Evolutionary conservation across 2,888 invertebrate genomes (phyloP).

Genomic region (Strigamia maritima): DNA sequence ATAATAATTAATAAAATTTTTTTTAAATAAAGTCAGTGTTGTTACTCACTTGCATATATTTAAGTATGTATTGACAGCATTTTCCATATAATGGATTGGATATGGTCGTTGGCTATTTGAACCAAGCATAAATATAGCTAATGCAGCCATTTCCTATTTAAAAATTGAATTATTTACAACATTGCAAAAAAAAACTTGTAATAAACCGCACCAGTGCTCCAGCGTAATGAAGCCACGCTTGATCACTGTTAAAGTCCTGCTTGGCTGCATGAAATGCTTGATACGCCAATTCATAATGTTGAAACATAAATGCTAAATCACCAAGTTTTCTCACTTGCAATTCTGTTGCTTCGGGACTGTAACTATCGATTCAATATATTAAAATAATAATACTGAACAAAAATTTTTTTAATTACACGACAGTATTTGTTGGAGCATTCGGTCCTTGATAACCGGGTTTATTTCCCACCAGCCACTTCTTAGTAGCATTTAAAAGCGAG

Average conservation of each 20-base stretch:
- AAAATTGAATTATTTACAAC: neutral
- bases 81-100: conserved; percentile 77
- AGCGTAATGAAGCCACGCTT: conserved; percentile 95
- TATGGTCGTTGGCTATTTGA: conserved; percentile 52
- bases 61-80: conserved; percentile 85
- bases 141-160: conserved; percentile 82
- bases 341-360: conserved; percentile 65
- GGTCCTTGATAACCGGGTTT: conserved; percentile 67
- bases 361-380: conserved; percentile 45
- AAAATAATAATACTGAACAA: neutral
- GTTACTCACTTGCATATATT: conserved; percentile 75
- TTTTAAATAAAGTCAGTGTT: neutral
- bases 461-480: conserved; percentile 89
- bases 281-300: conserved; percentile 86
- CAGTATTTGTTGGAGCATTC: conserved; percentile 69
- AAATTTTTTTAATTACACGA: conserved; percentile 73
- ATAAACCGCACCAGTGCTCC: conserved; percentile 65
- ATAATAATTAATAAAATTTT: neutral
- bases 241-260: conserved; percentile 92
- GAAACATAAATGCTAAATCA: conserved; percentile 94
- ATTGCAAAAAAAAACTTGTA: conserved; percentile 12
- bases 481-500: conserved; percentile 88
- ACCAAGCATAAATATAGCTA: conserved; percentile 83
- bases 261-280: conserved; percentile 95
- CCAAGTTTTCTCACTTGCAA: conserved; percentile 87